Evolutionary conservation across 2,888 invertebrate genomes (phyloP), one percentile per base, ranked within the genome.

Genomic region (Athetis lepigone): DNA sequence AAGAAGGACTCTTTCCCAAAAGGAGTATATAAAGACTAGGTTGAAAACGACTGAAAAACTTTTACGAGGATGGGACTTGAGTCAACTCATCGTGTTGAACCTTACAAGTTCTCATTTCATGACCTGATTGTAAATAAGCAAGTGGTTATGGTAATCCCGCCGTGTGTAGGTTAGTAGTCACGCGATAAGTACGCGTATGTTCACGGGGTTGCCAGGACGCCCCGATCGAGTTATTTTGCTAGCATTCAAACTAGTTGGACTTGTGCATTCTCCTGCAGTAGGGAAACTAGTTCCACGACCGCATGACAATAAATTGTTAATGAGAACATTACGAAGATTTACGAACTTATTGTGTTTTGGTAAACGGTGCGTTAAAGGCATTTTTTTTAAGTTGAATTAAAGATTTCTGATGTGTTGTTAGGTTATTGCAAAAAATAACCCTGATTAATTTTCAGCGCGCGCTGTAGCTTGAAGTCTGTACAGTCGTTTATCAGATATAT

Each of bases 121-220:
- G 6, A 16, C 47, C 8, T 59, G 25, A 23, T 49, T 56, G 25
- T 46, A 47, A n/a, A 39, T 42, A 50, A 43, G 13, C 18, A 9
- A 23, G 5, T 63, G n/a, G 39, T 25, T 47, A 71, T 72, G 56
- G 50, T 68, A 74, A 74, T 61, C 36, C 25, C 18, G 50, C 40
- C 57, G 58, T 36, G 37, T 50, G 45, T 43, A 73, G 59, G 73
- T 61, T 50, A 39, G 37, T 45, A 57, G 57, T 71, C 74, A 70
- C 51, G 47, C 55, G 57, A 68, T 54, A 75, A 60, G 61, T 42
- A 45, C 27, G 61, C 56, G 54, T 0, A 52, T 56, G 36, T 50
- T 58, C 23, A 57, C 23, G 40, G 60, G 43, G 18, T 27, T n/a
- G 23, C 36, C 67, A 54, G 45, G 37, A 74, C 23, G 16, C 13